Evolutionary conservation across 2,888 invertebrate genomes (phyloP).

Genomic region (Pandemis corylana): DNA sequence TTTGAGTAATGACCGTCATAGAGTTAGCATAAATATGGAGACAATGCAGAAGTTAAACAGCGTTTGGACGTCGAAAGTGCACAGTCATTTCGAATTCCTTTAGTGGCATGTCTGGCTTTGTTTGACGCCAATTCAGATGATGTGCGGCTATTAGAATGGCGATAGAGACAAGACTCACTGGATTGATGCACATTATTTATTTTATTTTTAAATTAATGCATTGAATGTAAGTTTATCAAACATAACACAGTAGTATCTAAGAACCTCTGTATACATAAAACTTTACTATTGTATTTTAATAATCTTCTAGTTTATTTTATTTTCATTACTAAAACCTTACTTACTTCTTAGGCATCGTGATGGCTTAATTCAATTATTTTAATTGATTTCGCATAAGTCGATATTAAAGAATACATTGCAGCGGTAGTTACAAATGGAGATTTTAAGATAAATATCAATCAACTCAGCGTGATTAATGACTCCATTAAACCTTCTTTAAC

Average conservation of each 20-base stretch:
- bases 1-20: conserved; percentile 49
- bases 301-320: too few relatives aligned
- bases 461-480: background rate
- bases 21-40: conserved; percentile 61
- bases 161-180: background rate
- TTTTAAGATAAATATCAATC: background rate
- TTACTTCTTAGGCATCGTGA: too few relatives aligned
- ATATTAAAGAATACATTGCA: background rate
- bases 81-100: conserved; percentile 61
- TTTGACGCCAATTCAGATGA: conserved; percentile 17
- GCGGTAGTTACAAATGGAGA: background rate
- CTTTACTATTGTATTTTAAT: too few relatives aligned
- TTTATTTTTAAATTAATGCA: background rate
- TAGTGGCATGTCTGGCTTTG: conserved; percentile 34
- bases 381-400: too few relatives aligned
- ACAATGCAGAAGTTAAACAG: conserved; percentile 62
- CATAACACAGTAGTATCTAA: too few relatives aligned
- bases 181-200: background rate
- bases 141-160: background rate
- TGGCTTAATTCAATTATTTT: too few relatives aligned
- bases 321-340: too few relatives aligned
- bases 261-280: too few relatives aligned
- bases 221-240: too few relatives aligned
- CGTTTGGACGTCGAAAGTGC: conserved; percentile 55
- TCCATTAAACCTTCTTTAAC: background rate